Base-by-base conservation (phyloP, 2,113 vertebrate genomes). In the Limnothrissa miodon region DNA sequence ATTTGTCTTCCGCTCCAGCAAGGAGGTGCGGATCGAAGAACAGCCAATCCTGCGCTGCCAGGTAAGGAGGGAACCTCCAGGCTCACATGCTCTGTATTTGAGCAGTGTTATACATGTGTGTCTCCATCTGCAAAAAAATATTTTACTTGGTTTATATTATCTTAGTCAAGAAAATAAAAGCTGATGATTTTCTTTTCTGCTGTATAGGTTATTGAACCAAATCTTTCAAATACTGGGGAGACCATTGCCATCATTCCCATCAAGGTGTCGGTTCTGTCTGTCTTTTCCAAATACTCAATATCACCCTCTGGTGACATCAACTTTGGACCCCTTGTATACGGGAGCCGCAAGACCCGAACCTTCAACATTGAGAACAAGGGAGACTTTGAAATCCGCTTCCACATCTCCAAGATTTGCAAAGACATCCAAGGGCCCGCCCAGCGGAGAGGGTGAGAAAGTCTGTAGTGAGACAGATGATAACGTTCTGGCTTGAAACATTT, bases 291-390 rank as follows among this genome's bases (percentile, higher is more conserved):
- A 45, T 99, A 95, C 89, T 93, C 6, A 45, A 94, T 98, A 88
- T 86, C 81, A 83, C 97, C 97, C 5, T 89, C 93, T 7, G 90
- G 89, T 0, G 39, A 93, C 85, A 90, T 97, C 84, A 90, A 91
- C 92, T 98, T 99, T 0, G 97, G 97, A 0, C 90, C 94, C 0
- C 44, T 98, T 86, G 70, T 93, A 13, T 93, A 81, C 0, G 94
- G 95, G 80, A 89, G 84, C 39, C 95, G 87, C 80, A 97, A 92
- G 87, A 94, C 51, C 25, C 87, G 87, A 66, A 90, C 23, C 25
- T 92, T 99, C 78, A 89, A 53, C 0, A 89, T 99, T 23, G 94
- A 97, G 92, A 99, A 99, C 90, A 93, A 33, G 44, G 96, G 97
- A 1, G 0, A 87, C 15, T 93, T 95, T 0, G 93, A 92, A 33